Percentiles rank a stretch among this genome's conserved stretches.
These are phyloP conservation scores for Osmerus mordax DNA, from an alignment of 2,113 vertebrate species.

Conservation along the genomic window DNA sequence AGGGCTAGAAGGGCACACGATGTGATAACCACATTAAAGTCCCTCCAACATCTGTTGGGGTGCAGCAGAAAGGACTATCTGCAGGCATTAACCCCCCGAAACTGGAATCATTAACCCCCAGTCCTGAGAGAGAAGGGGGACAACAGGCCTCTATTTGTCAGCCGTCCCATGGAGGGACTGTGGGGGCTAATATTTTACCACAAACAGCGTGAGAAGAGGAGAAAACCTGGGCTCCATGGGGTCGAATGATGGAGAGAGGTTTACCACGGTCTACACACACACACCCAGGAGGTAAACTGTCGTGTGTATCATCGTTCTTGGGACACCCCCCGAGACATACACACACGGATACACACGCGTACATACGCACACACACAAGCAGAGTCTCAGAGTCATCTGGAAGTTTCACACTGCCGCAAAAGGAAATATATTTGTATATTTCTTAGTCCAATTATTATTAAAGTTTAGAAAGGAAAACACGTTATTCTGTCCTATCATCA, in stretches of 20 bases:
- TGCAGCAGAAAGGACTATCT: constrained; percentile 88
- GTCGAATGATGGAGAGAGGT: constrained; percentile 59
- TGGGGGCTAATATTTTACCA: constrained; percentile 85
- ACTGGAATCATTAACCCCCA: constrained; percentile 93
- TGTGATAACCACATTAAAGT: constrained; percentile 99
- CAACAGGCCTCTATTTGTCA: constrained; percentile 95
- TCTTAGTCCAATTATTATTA: too few relatives aligned
- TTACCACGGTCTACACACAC: constrained; percentile 70
- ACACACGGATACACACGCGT: neutral
- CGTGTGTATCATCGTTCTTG: constrained; percentile 27
- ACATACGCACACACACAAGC: neutral
- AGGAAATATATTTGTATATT: too few relatives aligned
- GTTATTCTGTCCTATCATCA: too few relatives aligned
- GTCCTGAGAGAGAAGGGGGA: constrained; percentile 83
- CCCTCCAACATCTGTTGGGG: constrained; percentile 95
- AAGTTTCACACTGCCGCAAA: too few relatives aligned
- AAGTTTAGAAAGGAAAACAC: too few relatives aligned
- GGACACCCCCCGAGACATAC: constrained; percentile 8
- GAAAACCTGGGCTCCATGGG: constrained; percentile 76
- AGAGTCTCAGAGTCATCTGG: too few relatives aligned
- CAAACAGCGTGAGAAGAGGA: constrained; percentile 90
- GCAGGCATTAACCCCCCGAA: constrained; percentile 85
- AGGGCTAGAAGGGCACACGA: constrained; percentile 87
- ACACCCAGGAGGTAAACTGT: constrained; percentile 33
- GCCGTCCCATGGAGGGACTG: constrained; percentile 72